A percentile compares a stretch with the other conserved stretches of the same genome.
Conservation (phyloP, 2,113 vertebrate species). For the Lophotis ruficrista region DNA sequence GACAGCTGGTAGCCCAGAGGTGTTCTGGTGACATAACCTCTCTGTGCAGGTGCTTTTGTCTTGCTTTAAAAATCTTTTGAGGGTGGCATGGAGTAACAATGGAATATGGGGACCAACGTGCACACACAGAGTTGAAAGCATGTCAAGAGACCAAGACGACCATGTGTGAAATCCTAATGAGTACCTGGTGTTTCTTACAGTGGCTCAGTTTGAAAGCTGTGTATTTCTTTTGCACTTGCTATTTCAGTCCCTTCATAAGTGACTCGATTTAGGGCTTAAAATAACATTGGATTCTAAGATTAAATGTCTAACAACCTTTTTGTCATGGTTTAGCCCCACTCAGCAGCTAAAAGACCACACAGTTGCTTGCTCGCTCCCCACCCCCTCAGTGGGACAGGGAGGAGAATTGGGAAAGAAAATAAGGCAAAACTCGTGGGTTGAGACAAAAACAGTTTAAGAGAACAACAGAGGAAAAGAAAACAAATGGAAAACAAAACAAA, state of each 20-base stretch:
- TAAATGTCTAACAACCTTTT: neutral
- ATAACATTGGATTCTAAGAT: neutral
- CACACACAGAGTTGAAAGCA: neutral
- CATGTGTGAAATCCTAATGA: neutral
- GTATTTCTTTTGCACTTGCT: neutral
- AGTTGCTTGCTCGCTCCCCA: too few species aligned
- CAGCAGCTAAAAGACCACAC: too few species aligned
- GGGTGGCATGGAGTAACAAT: rapidly evolving
- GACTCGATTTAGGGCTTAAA: neutral
- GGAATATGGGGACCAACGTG: neutral
- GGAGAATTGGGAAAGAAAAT: too few species aligned
- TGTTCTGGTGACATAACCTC: neutral
- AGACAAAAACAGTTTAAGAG: too few species aligned
- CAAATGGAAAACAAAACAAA: too few species aligned
- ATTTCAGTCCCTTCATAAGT: neutral
- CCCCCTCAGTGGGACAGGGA: too few species aligned
- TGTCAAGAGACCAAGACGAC: neutral
- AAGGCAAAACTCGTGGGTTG: too few species aligned
- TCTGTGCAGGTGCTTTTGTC: neutral
- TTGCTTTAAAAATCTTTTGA: neutral
- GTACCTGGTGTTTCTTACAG: rapidly evolving
- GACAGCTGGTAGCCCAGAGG: neutral
- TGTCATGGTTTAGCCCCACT: too few species aligned
- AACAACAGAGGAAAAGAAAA: too few species aligned
- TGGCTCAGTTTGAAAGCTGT: neutral